Conservation (phyloP, 2,888 invertebrate genomes). For the Stegophylla sp. region DNA sequence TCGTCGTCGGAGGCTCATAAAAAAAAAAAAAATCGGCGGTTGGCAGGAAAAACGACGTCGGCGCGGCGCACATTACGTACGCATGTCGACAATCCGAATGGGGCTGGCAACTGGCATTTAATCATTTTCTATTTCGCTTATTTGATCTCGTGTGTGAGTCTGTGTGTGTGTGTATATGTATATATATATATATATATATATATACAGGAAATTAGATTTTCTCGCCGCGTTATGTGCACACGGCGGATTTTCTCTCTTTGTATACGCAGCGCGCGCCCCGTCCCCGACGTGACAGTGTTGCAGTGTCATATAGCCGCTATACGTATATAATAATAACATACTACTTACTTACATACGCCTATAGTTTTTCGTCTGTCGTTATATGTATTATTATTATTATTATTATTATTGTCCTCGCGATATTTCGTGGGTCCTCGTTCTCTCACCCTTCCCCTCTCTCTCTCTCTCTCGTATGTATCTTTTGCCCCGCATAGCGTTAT, state of each 20-base stretch:
- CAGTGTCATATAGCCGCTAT: too few relatives aligned
- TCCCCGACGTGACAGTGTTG: not conserved
- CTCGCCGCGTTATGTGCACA: not conserved
- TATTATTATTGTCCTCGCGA: not conserved
- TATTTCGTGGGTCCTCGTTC: not conserved
- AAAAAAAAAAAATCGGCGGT: not conserved
- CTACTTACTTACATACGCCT: not conserved
- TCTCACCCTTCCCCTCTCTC: not conserved
- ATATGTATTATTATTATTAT: too few relatives aligned
- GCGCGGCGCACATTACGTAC: not conserved
- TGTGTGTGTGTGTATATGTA: too few relatives aligned
- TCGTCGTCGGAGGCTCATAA: constrained; percentile 20
- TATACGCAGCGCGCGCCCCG: too few relatives aligned
- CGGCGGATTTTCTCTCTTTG: too few relatives aligned
- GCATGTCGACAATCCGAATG: not conserved
- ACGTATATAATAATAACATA: not conserved
- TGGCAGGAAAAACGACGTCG: not conserved
- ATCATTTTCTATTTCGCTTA: not conserved
- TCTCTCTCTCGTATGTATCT: too few relatives aligned
- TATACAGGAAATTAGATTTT: constrained; percentile 5
- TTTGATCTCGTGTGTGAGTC: not conserved
- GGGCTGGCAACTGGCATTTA: not conserved
- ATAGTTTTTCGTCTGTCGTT: not conserved
- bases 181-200: too few relatives aligned
- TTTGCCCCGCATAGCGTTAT: not conserved